These are phyloP conservation scores for Anguilla obscura DNA, from an alignment of 2,797 vertebrate species.

Conservation along the genomic window DNA sequence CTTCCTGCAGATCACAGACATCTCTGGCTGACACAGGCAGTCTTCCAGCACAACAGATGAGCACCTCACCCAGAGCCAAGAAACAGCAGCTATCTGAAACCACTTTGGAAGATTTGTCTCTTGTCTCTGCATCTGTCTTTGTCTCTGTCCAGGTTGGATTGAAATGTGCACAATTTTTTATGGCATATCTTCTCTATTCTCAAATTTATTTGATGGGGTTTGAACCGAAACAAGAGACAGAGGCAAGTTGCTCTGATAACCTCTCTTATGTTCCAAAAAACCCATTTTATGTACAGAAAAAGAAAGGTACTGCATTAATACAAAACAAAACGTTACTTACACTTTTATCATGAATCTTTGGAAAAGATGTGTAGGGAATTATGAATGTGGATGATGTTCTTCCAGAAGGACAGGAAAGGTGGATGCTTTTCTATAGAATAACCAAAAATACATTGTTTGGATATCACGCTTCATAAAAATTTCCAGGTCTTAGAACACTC, in stretches of 20 bases:
- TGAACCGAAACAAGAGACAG: not conserved
- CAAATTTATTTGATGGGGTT: not conserved
- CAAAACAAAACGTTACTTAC: constrained; percentile 58
- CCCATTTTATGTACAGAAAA: not conserved
- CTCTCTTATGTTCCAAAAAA: not conserved
- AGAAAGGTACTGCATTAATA: not conserved
- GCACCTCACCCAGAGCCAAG: not conserved
- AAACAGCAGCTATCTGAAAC: not conserved
- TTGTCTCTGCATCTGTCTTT: no score
- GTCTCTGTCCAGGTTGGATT: not conserved
- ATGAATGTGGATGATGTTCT: constrained; percentile 69
- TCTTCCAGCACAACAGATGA: not conserved
- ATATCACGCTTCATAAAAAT: not conserved
- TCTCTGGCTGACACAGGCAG: not conserved
- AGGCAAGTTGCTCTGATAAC: not conserved
- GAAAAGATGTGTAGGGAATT: constrained; percentile 65
- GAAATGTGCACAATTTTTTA: not conserved
- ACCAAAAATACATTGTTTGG: not conserved
- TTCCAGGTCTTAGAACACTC: not conserved
- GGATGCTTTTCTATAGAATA: constrained; percentile 67
- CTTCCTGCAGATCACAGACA: not conserved
- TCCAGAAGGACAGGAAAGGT: constrained; percentile 69
- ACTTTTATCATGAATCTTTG: constrained; percentile 68
- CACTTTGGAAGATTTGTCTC: not conserved
- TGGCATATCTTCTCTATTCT: not conserved